Evolutionary conservation across 2,888 invertebrate species (phyloP), one percentile per base, ranked within the genome.

Genomic region (Epinotia bilunana): DNA sequence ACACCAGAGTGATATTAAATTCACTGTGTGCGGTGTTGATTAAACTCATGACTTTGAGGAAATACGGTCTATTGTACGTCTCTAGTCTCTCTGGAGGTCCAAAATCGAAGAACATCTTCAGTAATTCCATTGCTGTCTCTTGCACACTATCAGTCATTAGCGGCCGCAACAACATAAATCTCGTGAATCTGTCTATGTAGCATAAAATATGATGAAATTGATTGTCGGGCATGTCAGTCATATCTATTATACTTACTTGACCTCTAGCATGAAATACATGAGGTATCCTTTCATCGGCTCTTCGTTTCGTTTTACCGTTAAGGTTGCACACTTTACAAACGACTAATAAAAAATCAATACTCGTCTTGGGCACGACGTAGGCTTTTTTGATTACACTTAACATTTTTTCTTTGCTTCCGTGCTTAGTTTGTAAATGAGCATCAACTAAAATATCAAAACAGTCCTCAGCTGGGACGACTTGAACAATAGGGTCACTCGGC

Each of bases 71-170:
- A n/a, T 72, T 57, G 20, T 67, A 67, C 12, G 71, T 67, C 23
- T 67, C 71, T n/a, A 75, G 6, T 46, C 46, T 72, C 11, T 55
- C 53, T 18, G 75, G 75, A 0, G 71, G 67, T 7, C 75, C 75
- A 33, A 72, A 65, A n/a, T 75, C 75, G 3, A 72, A 33, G 28
- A 75, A 75, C 20, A 75, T 75, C 23, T 75, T 75, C 12, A 75
- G 12, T 20, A 75, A 61, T 33, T 75, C 75, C 67, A 75, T 72
- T 3, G 75, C 75, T 11, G 71, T 64, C n/a, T 75, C 75, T 4
- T 71, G 64, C 18, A 16, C 46, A 20, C 33, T 46, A 18, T 60
- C 39, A 3, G 71, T 57, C 61, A 75, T 55, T 12, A 75, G 20
- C 7, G 75, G 75, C 18, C 75, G 63, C n/a, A 75, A 46, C 65